Base-by-base conservation (phyloP, 1,140 invertebrate species). In the Melanaphis sacchari region DNA sequence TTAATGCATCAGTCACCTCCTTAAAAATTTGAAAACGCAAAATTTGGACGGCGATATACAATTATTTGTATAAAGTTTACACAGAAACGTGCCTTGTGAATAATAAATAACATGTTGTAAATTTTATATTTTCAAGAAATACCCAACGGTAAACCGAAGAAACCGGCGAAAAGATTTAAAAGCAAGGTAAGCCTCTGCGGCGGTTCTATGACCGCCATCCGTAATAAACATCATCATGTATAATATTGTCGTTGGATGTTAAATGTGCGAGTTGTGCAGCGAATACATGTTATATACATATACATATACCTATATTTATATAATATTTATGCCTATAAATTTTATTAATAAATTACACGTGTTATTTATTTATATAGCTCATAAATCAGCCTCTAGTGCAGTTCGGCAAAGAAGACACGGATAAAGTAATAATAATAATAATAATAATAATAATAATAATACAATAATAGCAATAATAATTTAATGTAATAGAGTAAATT, bases 311-410 rank as follows among this genome's bases (percentile, higher is more conserved):
- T 66, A 66, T 31, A 66, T 59, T 8, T 90, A 52, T 59, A 59
- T 43, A 43, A 43, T 8, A 43, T 43, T 8, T 46, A 46, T 49
- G 18, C 15, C 46, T 49, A 49, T 54, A 52, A 31, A 21, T 92
- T 82, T n/a, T 92, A 92, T 92, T 82, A 84, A 81, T 92, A 91
- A 43, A 92, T 92, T 82, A 92, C 41, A 43, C 38, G 38, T 43
- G 40, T 91, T 91, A 91, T 91, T 91, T 59, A 66, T 90, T 54
- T 91, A 91, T 41, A 40, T 41, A 40, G 59, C 7, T 81, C n/a
- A 92, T 92, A 92, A 92, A 92, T 92, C 91, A 92, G 91, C 91
- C 91, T 92, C 91, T 82, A 82, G 91, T 82, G 91, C 24, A 21
- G 66, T 81, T 66, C 41, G 89, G 89, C 89, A 38, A 40, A 90